Base-by-base conservation (phyloP, 2,888 invertebrate genomes). In the Micoletzkya japonica region DNA sequence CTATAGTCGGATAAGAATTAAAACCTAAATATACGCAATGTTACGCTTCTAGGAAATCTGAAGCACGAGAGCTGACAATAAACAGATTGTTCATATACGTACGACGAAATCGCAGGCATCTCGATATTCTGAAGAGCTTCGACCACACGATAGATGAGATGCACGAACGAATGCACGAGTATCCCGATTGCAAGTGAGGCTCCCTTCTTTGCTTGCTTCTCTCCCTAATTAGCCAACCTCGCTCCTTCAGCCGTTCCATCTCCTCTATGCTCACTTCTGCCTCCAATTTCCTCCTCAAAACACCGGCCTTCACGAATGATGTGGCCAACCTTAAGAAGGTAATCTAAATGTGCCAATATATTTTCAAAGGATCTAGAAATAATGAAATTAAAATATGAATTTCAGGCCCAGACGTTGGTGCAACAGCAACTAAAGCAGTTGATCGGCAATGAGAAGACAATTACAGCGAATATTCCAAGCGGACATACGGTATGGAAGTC, bases 101-200 rank as follows among this genome's bases (percentile, higher is more conserved):
- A n/a, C n/a, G n/a, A n/a, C n/a, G n/a, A 37, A 37, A 50, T 50
- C n/a, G 3, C 28, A 66, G 64, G 7, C 39, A 50, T 2, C 20
- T 54, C 30, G 54, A 54, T 20, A 34, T 66, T 7, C 54, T 66
- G 26, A 66, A 66, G 64, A 34, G 37, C 17, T 66, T 66, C 54
- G 64, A 66, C 28, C 24, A 10, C 10, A 28, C 64, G 4, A 17
- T 66, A 17, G 64, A 66, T 17, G 64, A 66, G 26, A 66, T 66
- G 54, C 64, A 66, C 64, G 64, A 66, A 54, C 52, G 44, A 26
- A 52, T 66, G 52, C 64, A 66, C 64, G 64, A 66, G n/a, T 66
- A 37, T 10, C 37, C 34, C 26, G 64, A 66, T 44, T 26, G 37
- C 26, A 52, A 66, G 64, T 66, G 64, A 66, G 64, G 6, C 28